Evolutionary conservation across 2,888 invertebrate species (phyloP), one percentile per base, ranked within the genome.

Genomic region (Volucella zonaria): DNA sequence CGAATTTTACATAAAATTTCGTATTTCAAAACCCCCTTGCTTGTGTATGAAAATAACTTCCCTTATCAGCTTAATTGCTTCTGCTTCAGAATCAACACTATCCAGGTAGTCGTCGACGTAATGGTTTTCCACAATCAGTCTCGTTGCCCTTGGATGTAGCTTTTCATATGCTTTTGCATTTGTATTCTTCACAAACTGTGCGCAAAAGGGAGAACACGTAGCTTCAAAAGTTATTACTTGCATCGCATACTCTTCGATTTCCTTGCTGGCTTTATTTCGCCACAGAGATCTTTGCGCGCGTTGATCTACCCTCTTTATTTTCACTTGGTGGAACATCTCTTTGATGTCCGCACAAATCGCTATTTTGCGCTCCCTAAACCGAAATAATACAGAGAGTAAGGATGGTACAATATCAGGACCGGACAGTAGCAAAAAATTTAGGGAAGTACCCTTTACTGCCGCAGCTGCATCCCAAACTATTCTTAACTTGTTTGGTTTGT

Each of bases 381-480:
- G 87, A 77, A 89, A 87, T 56, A 92, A 58, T 0, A 91, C 89
- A 3, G 89, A 89, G 0, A 89, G 73, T 31, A 92, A 79, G 1
- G 90, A 87, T 3, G 88, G 86, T 0, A 90, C 79, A 3, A 89
- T 64, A 64, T 91, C 90, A 0, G 90, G 89, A 0, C 90, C 90
- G 15, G 86, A 87, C 3, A 90, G 42, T 8, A 92, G 64, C 8
- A 87, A 42, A 9, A 88, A 88, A 73, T 91, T 90, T 8, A 90
- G 73, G 1, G 87, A 87, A 0, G 87, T 43, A 8, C 88, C 89
- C 6, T 83, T 87, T 3, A 89, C 89, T 2, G 89, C 89, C 4
- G 90, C 90, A 81, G 8, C 49, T 18, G 18, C 18, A 18, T 18
- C 18, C 18, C 18, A 18, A 18, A 18, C 18, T 18, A 18, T 18